Base-by-base conservation (phyloP, 2,113 vertebrate genomes). In the Pitta sordida region DNA sequence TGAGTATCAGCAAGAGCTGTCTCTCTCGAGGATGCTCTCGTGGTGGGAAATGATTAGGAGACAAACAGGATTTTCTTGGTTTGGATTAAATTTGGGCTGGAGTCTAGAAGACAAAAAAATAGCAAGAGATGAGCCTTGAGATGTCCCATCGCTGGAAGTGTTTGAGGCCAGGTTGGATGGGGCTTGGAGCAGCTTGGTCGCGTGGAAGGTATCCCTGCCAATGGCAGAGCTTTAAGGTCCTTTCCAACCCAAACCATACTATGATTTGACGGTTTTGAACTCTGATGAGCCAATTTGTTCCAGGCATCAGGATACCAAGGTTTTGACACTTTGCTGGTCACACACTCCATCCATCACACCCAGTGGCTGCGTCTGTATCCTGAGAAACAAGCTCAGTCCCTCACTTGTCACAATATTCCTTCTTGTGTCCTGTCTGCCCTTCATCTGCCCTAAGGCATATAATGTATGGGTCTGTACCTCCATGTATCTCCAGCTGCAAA, bases 391-490 rank as follows among this genome's bases (percentile, higher is more conserved):
- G 3, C 70, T 52, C 26, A 27, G 39, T 17, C 67, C 23, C 36
- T 87, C 11, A 1, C 60, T 82, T 44, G 52, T 67, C 82, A 81
- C 77, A 56, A 1, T 8, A 55, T 32, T 85, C 36, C 36, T 48
- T 59, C 62, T 44, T 19, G 30, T 90, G 79, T 79, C 58, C 86
- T 12, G 83, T 67, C 52, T 88, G 67, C 52, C 82, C 78, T 87
- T 75, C 82, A 43, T 2, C 26, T 55, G 34, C 58, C 69, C 58
- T 21, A 12, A 51, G 67, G 71, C 63, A 34, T 9, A 16, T 19
- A n/a, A 75, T 7, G 16, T 13, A n/a, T 52, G 43, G 52, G 39
- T 64, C 85, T 52, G 36, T 37, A 56, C 82, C 78, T 79, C 76
- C 1, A 0, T 17, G 43, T 30, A 20, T 56, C 64, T 78, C 70